A percentile compares a stretch with the other conserved stretches of the same genome.
phyloP scores from a whole-genome alignment of 2,113 vertebrate genomes.

The Isurus oxyrinchus region DNA sequence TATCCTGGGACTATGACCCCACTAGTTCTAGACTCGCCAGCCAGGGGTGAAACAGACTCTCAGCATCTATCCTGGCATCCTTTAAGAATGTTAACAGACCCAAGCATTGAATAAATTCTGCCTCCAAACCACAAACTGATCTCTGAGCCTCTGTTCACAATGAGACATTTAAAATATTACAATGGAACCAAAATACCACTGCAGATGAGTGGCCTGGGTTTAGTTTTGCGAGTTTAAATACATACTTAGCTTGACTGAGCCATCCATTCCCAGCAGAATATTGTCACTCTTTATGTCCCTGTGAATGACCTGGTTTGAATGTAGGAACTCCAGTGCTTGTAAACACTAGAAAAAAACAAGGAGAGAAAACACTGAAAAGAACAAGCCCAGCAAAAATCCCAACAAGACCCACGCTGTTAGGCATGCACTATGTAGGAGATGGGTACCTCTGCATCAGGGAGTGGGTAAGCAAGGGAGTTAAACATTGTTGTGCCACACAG shows the following conservation, averaged over 20 bases:
- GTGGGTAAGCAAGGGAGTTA: neutral
- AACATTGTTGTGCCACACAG: neutral
- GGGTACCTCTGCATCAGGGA: neutral
- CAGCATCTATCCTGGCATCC: neutral
- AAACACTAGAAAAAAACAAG: slow-evolving; percentile 68
- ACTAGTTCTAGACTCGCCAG: neutral
- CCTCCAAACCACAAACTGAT: neutral
- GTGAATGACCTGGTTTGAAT: slow-evolving; percentile 95
- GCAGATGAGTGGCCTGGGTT: neutral
- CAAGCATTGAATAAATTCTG: neutral
- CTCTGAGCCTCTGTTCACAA: neutral
- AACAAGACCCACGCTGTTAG: neutral
- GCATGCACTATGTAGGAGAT: neutral
- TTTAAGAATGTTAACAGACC: neutral
- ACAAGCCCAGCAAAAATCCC: neutral
- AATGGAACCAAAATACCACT: neutral
- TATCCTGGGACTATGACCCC: neutral
- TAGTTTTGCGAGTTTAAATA: slow-evolving; percentile 15
- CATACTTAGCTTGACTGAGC: slow-evolving; percentile 95
- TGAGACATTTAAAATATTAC: neutral
- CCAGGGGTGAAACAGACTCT: neutral
- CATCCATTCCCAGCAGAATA: slow-evolving; percentile 93
- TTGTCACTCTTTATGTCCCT: slow-evolving; percentile 98
- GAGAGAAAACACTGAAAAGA: neutral
- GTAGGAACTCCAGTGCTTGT: slow-evolving; percentile 92